phyloP scores from a whole-genome alignment of 2,113 vertebrate species.

The Pluvianellus socialis region DNA sequence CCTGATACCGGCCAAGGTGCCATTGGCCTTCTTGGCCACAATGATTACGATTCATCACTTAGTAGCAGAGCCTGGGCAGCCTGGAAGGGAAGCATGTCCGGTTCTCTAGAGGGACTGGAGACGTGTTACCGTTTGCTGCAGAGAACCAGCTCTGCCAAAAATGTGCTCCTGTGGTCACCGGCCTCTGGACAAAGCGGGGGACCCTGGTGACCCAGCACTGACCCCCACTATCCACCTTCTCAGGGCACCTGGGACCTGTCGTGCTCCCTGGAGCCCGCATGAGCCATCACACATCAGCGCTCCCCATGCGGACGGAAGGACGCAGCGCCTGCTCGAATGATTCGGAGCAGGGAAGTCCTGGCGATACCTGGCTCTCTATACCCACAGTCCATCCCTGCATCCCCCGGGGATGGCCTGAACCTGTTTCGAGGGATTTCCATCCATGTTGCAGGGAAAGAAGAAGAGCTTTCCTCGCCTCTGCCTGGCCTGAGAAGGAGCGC shows the following conservation, averaged over 20 bases:
- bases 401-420: background rate
- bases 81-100: background rate
- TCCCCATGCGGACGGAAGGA: accelerated
- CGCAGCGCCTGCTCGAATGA: accelerated
- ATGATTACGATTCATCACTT: no score
- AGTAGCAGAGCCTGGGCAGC: background rate
- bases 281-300: background rate
- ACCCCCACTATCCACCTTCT: background rate
- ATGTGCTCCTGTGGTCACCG: background rate
- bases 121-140: background rate
- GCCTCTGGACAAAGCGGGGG: background rate
- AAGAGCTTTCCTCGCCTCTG: background rate
- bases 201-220: background rate
- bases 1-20: no score
- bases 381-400: accelerated
- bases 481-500: background rate
- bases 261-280: background rate
- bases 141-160: background rate
- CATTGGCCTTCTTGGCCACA: no score
- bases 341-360: background rate
- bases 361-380: background rate
- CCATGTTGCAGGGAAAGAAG: background rate
- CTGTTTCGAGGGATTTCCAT: background rate
- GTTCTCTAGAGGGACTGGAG: background rate
- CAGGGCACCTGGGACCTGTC: background rate